phyloP scores from a whole-genome alignment of 2,888 invertebrate species.

The Drosophila pseudotakahashii region DNA sequence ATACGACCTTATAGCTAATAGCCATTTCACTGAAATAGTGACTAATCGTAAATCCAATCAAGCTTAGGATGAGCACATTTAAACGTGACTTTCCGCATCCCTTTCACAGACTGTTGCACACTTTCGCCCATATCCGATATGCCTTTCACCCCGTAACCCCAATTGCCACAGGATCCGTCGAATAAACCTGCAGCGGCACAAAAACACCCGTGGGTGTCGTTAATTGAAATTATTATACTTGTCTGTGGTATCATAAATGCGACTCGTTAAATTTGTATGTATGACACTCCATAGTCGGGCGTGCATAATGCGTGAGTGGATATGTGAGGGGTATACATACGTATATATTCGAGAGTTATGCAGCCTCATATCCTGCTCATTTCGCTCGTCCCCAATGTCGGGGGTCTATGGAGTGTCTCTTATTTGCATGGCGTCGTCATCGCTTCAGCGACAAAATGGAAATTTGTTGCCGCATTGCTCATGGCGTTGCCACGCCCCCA shows the following conservation, averaged over 20 bases:
- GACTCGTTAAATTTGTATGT: constrained; percentile 79
- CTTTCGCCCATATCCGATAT: not conserved
- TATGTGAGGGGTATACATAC: constrained; percentile 14
- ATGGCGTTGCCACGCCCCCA: constrained; percentile 43
- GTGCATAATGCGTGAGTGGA: constrained; percentile 25
- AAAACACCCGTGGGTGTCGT: constrained; percentile 78
- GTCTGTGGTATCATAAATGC: constrained; percentile 79
- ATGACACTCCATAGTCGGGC: constrained; percentile 52
- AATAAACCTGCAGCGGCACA: constrained; percentile 32
- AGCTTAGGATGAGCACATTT: not conserved
- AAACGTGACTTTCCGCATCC: constrained; percentile 12
- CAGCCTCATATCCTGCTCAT: constrained; percentile 35
- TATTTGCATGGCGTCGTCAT: constrained; percentile 67
- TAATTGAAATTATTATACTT: constrained; percentile 79
- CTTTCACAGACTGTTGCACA: constrained; percentile 8
- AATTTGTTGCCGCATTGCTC: constrained; percentile 75
- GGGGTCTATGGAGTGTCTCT: constrained; percentile 62
- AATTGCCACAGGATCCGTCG: constrained; percentile 6
- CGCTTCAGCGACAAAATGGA: constrained; percentile 69
- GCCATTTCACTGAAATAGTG: not conserved
- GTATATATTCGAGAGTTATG: constrained; percentile 43
- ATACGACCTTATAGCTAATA: not conserved
- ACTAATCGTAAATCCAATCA: not conserved
- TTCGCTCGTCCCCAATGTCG: constrained; percentile 27
- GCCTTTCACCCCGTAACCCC: constrained; percentile 1